These are phyloP conservation scores for Chanos chanos DNA, from an alignment of 2,797 vertebrate genomes.

Conservation along the genomic window DNA sequence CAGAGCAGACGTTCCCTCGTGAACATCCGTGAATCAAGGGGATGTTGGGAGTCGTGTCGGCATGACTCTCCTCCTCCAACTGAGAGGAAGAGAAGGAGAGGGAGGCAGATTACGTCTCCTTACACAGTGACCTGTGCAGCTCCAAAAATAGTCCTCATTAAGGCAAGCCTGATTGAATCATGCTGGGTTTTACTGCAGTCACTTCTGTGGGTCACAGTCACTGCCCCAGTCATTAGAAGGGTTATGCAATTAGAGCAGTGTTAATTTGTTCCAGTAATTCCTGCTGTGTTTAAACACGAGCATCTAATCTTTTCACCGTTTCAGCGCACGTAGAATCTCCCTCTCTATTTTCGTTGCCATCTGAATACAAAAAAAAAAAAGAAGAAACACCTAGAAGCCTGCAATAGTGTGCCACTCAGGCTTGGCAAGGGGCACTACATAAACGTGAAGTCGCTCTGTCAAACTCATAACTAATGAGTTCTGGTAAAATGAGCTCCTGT, in stretches of 20 bases:
- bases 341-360: conserved; percentile 24
- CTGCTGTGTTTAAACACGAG: conserved; percentile 36
- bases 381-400: conserved; percentile 11
- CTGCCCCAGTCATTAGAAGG: conserved; percentile 38
- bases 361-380: conserved; percentile 31
- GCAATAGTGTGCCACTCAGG: conserved; percentile 36
- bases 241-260: conserved; percentile 39
- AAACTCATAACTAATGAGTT: conserved; percentile 52
- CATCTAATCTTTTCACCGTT: conserved; percentile 26
- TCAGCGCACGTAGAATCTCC: conserved; percentile 37
- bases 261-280: conserved; percentile 41
- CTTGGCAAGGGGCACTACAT: conserved; percentile 1
- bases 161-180: conserved; percentile 40
- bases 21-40: conserved; percentile 5
- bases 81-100: too few relatives aligned
- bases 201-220: conserved; percentile 37
- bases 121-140: conserved; percentile 10
- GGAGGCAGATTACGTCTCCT: conserved; percentile 19
- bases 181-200: conserved; percentile 15
- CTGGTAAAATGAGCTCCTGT: conserved; percentile 58
- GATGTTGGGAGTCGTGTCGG: background rate
- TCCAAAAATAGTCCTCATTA: conserved; percentile 48
- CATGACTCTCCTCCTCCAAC: background rate
- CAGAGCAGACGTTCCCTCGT: conserved; percentile 4
- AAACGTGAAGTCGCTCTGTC: conserved; percentile 40